Evolutionary conservation across 2,888 invertebrate species (phyloP), one percentile per base, ranked within the genome.

Genomic region (Drosophila mulleri): DNA sequence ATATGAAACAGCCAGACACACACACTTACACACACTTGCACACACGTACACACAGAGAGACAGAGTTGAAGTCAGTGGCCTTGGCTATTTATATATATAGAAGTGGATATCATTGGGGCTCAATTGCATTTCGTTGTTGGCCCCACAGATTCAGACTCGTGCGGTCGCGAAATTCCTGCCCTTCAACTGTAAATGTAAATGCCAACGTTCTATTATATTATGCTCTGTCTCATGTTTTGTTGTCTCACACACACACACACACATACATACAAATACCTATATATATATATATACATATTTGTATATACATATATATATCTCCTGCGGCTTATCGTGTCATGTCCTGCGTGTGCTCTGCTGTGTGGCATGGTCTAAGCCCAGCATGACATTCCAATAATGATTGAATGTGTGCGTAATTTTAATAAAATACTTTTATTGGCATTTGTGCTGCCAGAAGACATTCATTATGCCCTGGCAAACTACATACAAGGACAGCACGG

Each of bases 341-440:
- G 60, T 65, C 52, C 52, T 56, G 74, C 60, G 52, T 61, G 66
- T 59, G 61, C 29, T 26, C 23, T 37, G 23, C n/a, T 26, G 26
- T 26, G 54, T 26, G 54, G 63, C 53, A 29, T 47, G 41, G 56
- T 53, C 72, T 69, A 67, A 76, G 82, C 75, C 69, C 73, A 61
- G 67, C 75, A 75, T 73, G 89, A 82, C 88, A 86, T 89, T 87
- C 85, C 85, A 84, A 89, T 86, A 86, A 89, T 87, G 85, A 89
- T 89, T 89, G 88, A 86, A 87, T 86, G 82, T 87, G 89, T 87
- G 88, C 76, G 85, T 87, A 89, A 89, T 87, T 86, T 86, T 86
- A 84, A 86, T 86, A 86, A 88, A 86, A 86, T 86, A 87, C 88
- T 89, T 89, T 86, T 80, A 89, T 89, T 87, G 89, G 85, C 85